Percentiles rank a stretch among this genome's conserved stretches.
phyloP scores from a whole-genome alignment of 2,113 vertebrate genomes.

The Stigmatopora argus region DNA sequence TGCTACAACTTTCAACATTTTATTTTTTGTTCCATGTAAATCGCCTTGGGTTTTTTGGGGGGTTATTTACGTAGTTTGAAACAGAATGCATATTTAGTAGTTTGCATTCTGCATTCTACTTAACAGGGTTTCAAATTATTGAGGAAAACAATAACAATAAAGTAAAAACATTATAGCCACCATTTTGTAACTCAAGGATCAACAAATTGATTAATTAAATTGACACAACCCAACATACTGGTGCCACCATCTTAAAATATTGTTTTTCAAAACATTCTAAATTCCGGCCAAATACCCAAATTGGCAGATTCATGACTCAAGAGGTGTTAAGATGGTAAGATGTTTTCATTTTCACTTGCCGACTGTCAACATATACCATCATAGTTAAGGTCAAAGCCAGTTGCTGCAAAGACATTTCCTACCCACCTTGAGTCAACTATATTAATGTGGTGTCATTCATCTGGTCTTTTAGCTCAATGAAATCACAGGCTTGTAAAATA shows the following conservation, averaged over 20 bases:
- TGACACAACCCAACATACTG: neutral
- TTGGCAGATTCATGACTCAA: slow-evolving; percentile 13
- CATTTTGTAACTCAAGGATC: neutral
- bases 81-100: too few species aligned
- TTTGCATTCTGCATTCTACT: too few species aligned
- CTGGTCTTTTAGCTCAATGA: neutral
- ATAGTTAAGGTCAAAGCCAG: slow-evolving; percentile 16
- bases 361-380: slow-evolving; percentile 27
- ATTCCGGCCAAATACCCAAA: neutral
- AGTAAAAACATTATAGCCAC: too few species aligned
- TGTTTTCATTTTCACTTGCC: neutral
- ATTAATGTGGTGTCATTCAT: slow-evolving; percentile 4
- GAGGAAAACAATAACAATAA: too few species aligned
- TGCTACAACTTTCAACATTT: too few species aligned
- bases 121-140: too few species aligned
- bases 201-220: neutral
- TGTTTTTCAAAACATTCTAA: neutral
- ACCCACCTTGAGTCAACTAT: slow-evolving; percentile 16
- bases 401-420: slow-evolving; percentile 40
- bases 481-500: slow-evolving; percentile 2
- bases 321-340: neutral
- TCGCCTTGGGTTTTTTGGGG: too few species aligned
- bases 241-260: neutral
- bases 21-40: too few species aligned
- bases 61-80: too few species aligned